Evolutionary conservation across 2,113 vertebrate species (phyloP).

Genomic region (Synodontis membranacea): DNA sequence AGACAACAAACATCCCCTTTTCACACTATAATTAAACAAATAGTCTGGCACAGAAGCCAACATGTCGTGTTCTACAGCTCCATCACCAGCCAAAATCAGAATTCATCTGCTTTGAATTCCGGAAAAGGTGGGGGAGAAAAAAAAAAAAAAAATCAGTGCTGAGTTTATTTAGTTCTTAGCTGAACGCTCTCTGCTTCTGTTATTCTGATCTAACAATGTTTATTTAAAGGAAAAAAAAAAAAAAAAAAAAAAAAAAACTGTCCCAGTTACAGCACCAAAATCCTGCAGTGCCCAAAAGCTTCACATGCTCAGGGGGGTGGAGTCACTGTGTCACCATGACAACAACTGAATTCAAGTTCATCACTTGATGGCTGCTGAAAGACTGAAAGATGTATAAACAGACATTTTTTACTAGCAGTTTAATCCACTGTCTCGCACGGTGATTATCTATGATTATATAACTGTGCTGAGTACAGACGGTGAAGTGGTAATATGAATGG

Average conservation of each 20-base stretch:
- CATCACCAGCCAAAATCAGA: background rate
- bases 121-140: background rate
- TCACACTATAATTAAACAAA: constrained; percentile 1
- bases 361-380: background rate
- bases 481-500: background rate
- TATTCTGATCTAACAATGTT: background rate
- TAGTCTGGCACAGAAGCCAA: background rate
- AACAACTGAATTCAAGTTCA: background rate
- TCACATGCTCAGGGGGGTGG: background rate
- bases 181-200: background rate
- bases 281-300: background rate
- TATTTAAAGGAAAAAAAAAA: too few species aligned
- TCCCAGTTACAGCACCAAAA: background rate
- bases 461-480: background rate
- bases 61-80: background rate
- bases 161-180: background rate
- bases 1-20: constrained; percentile 23
- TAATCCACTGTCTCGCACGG: background rate
- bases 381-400: too few species aligned
- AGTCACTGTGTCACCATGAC: background rate
- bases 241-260: too few species aligned
- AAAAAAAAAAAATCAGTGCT: background rate
- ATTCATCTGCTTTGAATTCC: background rate
- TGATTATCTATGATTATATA: background rate
- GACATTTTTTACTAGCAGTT: background rate